A percentile compares a stretch with the other conserved stretches of the same genome.
These are phyloP conservation scores for Girardia tigrina DNA, from an alignment of 2,888 invertebrate species.

Conservation along the genomic window DNA sequence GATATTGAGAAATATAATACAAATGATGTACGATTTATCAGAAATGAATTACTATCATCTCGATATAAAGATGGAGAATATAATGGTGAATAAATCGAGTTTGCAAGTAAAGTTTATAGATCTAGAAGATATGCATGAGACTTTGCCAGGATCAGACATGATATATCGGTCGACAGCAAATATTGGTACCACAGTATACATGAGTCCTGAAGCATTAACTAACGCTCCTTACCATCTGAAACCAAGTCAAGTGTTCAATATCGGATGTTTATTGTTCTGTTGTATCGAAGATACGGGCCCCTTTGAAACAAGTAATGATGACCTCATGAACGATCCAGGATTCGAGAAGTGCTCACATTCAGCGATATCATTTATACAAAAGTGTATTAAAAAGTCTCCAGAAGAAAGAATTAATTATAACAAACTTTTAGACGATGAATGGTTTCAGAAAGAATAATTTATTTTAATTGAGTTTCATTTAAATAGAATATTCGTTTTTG, in stretches of 20 bases:
- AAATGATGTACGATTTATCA: neutral
- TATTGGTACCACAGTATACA: neutral
- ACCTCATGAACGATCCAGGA: neutral
- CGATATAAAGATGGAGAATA: neutral
- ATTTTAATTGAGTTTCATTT: no score
- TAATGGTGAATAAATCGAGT: neutral
- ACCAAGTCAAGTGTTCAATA: constrained; percentile 17
- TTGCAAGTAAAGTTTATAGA: neutral
- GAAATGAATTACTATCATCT: neutral
- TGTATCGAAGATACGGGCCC: neutral
- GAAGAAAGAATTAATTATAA: neutral
- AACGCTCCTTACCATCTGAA: neutral
- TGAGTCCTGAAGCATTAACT: neutral
- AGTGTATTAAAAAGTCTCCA: neutral
- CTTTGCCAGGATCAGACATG: neutral
- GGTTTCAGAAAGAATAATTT: no score
- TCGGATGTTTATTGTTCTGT: neutral
- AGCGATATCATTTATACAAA: neutral
- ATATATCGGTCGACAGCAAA: neutral
- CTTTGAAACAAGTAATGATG: neutral
- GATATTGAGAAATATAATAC: neutral
- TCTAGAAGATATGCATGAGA: neutral
- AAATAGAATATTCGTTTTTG: no score
- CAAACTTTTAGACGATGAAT: neutral
- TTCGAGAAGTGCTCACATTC: neutral